Evolutionary conservation across 2,113 vertebrate species (phyloP).

Genomic region (Paralichthys olivaceus): DNA sequence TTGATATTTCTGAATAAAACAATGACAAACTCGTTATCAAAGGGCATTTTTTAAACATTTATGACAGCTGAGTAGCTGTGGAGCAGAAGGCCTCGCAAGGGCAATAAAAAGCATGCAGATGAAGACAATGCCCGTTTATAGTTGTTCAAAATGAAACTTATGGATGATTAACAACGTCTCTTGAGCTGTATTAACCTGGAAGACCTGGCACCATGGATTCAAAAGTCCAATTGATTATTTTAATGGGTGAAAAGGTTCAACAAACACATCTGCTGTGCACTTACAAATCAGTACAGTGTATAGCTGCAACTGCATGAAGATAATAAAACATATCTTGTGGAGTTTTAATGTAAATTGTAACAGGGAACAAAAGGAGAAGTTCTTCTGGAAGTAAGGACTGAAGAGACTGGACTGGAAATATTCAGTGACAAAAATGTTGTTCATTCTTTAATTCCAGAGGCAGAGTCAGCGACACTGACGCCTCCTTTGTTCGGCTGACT

Average conservation of each 20-base stretch:
- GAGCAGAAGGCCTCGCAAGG: constrained; percentile 68
- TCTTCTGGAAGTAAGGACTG: constrained; percentile 24
- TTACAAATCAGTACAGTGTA: constrained; percentile 19
- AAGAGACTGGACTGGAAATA: constrained; percentile 40
- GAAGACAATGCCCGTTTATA: constrained; percentile 73
- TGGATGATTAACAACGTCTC: constrained; percentile 71
- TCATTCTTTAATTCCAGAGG: constrained; percentile 62
- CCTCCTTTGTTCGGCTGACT: constrained; percentile 79
- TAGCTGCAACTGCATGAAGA: not conserved
- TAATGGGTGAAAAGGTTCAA: constrained; percentile 57
- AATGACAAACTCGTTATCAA: constrained; percentile 86
- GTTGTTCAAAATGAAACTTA: constrained; percentile 66
- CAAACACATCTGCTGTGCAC: constrained; percentile 42
- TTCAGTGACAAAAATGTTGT: constrained; percentile 53
- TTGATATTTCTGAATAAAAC: constrained; percentile 88
- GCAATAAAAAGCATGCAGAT: constrained; percentile 73
- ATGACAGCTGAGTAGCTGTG: constrained; percentile 79
- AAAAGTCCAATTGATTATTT: constrained; percentile 66
- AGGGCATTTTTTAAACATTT: constrained; percentile 88
- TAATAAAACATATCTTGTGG: constrained; percentile 15
- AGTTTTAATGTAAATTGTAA: constrained; percentile 31
- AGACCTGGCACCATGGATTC: constrained; percentile 46
- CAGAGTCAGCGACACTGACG: constrained; percentile 67
- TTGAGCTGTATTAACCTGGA: constrained; percentile 68
- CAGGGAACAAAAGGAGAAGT: constrained; percentile 27